Percentiles rank a stretch among this genome's conserved stretches.
Conservation (phyloP, 2,888 invertebrate species). For the Rhamphomyia laevipes region DNA sequence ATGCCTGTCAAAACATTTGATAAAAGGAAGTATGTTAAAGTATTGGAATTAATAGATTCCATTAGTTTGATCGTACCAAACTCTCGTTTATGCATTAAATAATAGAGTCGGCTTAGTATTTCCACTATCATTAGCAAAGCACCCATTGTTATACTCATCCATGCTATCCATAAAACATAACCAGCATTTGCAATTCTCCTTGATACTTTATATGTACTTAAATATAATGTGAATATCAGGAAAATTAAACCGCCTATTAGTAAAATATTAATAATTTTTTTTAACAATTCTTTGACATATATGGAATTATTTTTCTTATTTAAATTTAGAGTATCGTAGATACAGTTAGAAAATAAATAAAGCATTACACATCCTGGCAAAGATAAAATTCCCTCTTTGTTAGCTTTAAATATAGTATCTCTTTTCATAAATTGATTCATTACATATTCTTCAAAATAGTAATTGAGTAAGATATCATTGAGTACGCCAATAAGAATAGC, state of each 20-base stretch:
- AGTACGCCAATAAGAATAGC: slow-evolving; percentile 41
- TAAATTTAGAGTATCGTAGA: slow-evolving; percentile 22
- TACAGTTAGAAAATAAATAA: slow-evolving; percentile 57
- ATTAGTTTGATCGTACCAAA: slow-evolving; percentile 36
- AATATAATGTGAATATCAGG: background rate
- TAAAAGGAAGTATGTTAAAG: slow-evolving; percentile 61
- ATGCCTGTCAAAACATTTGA: slow-evolving; percentile 70
- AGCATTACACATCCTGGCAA: slow-evolving; percentile 67
- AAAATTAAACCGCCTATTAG: background rate
- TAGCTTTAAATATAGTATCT: slow-evolving; percentile 55
- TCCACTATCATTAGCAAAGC: background rate
- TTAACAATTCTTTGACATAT: background rate
- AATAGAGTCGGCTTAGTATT: background rate
- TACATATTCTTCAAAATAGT: slow-evolving; percentile 54
- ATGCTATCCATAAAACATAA: slow-evolving; percentile 62
- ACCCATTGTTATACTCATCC: slow-evolving; percentile 30
- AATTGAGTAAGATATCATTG: slow-evolving; percentile 51
- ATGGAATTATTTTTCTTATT: background rate
- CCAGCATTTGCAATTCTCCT: slow-evolving; percentile 67
- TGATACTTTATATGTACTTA: slow-evolving; percentile 41
- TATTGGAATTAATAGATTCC: slow-evolving; percentile 61
- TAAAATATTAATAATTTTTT: background rate
- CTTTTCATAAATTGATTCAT: slow-evolving; percentile 44
- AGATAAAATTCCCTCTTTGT: slow-evolving; percentile 78
- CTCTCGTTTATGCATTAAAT: background rate